Evolutionary conservation across 2,797 vertebrate genomes (phyloP).

Genomic region (Sebastes iracundus): DNA sequence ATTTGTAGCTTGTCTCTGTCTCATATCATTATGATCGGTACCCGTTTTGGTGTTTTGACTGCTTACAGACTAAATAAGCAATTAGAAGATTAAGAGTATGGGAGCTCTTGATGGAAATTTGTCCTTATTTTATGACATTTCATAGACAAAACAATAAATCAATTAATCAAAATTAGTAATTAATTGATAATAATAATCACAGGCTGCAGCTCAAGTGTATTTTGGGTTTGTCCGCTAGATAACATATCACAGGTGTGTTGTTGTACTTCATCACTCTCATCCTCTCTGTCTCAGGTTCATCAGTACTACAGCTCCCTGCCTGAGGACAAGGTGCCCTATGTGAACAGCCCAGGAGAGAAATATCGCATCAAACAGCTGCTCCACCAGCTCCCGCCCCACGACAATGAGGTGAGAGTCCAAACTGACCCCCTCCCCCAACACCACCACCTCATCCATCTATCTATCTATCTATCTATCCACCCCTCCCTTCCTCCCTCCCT

Average conservation of each 20-base stretch:
- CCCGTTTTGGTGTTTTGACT: neutral
- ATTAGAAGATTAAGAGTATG: neutral
- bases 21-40: neutral
- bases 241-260: neutral
- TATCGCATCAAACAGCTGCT: constrained; percentile 97
- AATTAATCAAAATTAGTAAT: neutral
- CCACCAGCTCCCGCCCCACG: constrained; percentile 96
- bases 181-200: neutral
- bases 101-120: neutral
- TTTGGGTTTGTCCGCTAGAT: neutral
- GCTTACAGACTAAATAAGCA: neutral
- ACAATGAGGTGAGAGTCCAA: constrained; percentile 94
- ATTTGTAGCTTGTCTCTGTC: neutral
- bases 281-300: constrained; percentile 87
- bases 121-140: neutral
- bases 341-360: constrained; percentile 98
- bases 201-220: neutral
- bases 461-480: constrained; percentile 15
- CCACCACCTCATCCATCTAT: constrained; percentile 3
- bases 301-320: constrained; percentile 99
- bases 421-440: constrained; percentile 37
- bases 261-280: constrained; percentile 3
- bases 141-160: neutral
- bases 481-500: neutral
- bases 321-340: constrained; percentile 98